Evolutionary conservation across 2,888 invertebrate genomes (phyloP).

Genomic region (Erebia aethiops): DNA sequence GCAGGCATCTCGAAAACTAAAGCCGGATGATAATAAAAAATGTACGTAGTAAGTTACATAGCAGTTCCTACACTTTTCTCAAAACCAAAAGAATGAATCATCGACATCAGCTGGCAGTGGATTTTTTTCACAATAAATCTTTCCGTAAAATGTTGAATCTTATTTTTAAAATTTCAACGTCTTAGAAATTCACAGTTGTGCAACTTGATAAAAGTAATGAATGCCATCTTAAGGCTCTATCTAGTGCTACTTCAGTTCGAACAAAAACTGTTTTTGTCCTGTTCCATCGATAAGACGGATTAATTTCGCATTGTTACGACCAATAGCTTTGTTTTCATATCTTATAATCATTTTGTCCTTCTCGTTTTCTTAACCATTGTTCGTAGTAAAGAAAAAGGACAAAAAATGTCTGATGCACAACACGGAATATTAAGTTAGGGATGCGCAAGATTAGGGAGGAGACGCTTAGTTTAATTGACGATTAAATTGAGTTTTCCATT

Average conservation of each 20-base stretch:
- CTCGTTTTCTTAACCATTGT: conserved; percentile 40
- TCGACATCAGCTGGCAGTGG: no score
- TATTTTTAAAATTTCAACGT: neutral
- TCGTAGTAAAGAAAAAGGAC: conserved; percentile 36
- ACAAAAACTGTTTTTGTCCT: conserved; percentile 31
- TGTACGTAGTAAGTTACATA: no score
- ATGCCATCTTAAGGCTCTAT: neutral
- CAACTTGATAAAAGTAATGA: neutral
- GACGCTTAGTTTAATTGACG: neutral
- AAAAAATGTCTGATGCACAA: conserved; percentile 38
- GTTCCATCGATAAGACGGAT: conserved; percentile 40
- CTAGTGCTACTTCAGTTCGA: conserved; percentile 18
- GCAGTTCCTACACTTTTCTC: no score
- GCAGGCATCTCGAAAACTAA: no score
- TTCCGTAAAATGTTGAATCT: neutral
- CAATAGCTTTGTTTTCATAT: conserved; percentile 41
- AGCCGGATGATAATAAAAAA: no score
- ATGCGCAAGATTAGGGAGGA: neutral
- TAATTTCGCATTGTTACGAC: conserved; percentile 42
- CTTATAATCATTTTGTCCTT: conserved; percentile 38
- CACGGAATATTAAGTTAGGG: conserved; percentile 43
- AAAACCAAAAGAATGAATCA: no score
- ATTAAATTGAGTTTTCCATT: neutral
- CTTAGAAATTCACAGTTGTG: neutral
- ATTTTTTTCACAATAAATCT: no score